Evolutionary conservation across 2,113 vertebrate species (phyloP).

Genomic region (Uria aalge): DNA sequence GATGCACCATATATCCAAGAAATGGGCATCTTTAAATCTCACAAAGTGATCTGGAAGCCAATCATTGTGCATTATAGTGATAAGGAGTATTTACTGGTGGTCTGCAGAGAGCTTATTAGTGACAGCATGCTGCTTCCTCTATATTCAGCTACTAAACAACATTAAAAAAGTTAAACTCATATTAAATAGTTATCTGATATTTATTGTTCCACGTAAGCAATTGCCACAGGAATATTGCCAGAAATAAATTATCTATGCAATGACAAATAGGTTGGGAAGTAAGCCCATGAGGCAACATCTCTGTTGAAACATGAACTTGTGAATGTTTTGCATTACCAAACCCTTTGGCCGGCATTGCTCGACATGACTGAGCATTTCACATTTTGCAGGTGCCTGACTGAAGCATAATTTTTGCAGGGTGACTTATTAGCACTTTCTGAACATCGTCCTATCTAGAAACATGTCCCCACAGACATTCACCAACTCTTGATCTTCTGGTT

Average conservation of each 20-base stretch:
- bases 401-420: not conserved
- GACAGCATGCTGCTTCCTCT: not conserved
- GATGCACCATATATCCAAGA: not conserved
- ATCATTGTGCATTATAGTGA: not conserved
- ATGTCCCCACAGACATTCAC: not conserved
- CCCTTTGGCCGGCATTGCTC: not conserved
- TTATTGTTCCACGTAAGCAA: not conserved
- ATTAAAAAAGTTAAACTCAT: not conserved
- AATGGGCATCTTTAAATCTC: not conserved
- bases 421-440: not conserved
- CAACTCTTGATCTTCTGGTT: not conserved
- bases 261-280: not conserved
- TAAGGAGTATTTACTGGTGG: not conserved
- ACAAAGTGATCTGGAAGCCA: not conserved
- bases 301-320: not conserved
- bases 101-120: conserved; percentile 10
- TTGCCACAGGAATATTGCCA: not conserved
- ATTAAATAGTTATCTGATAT: conserved; percentile 17
- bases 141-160: not conserved
- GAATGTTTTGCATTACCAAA: not conserved
- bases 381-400: not conserved
- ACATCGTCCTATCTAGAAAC: not conserved
- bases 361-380: not conserved
- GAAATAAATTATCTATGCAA: not conserved
- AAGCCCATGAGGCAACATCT: not conserved